These are phyloP conservation scores for Zoroaster sp. DNA, from an alignment of 53 echinoderm and acorn worm species.

Conservation along the genomic window DNA sequence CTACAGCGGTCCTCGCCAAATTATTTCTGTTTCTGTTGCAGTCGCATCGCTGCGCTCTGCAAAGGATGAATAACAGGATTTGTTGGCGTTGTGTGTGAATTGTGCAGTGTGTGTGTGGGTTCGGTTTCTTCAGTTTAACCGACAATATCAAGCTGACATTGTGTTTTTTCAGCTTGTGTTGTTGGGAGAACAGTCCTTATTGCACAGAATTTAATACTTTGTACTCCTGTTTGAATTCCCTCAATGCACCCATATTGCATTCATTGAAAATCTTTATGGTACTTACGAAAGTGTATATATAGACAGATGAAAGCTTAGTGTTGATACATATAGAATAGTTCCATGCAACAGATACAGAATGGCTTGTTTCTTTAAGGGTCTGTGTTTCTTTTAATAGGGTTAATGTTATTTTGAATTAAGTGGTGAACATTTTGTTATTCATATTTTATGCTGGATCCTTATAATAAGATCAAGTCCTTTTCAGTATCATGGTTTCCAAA, in stretches of 20 bases:
- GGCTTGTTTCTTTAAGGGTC: not conserved
- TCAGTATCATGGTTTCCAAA: no score
- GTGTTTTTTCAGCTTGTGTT: conserved; percentile 35
- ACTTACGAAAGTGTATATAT: not conserved
- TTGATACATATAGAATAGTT: not conserved
- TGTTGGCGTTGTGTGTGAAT: not conserved
- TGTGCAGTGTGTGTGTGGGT: not conserved
- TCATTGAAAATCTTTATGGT: not conserved
- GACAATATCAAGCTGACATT: not conserved
- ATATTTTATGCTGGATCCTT: not conserved
- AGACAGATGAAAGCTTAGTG: not conserved
- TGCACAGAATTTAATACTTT: not conserved
- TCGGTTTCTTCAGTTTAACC: not conserved
- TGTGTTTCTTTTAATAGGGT: not conserved
- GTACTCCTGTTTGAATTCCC: not conserved
- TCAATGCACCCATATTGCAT: not conserved
- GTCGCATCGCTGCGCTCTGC: not conserved
- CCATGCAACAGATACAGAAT: not conserved
- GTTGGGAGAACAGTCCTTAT: not conserved
- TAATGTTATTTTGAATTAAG: not conserved
- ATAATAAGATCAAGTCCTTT: no score
- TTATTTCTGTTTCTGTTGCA: conserved; percentile 20
- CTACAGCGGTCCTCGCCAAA: not conserved
- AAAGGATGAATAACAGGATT: not conserved
- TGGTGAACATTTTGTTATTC: not conserved